Base-by-base conservation (phyloP, 2,113 vertebrate species). In the Ceyx melanurus region DNA sequence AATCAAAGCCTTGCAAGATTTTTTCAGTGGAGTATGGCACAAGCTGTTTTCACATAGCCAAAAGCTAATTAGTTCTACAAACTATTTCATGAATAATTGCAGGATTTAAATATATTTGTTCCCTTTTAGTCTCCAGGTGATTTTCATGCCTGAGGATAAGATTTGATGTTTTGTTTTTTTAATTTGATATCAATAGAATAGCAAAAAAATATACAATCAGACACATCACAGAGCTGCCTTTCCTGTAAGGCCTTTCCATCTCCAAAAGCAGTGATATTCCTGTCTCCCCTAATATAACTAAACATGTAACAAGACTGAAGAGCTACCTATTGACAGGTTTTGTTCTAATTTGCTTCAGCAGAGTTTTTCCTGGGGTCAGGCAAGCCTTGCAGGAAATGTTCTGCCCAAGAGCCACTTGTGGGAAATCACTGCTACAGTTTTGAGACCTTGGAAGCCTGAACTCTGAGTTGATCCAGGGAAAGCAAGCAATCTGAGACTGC, bases 1-100 rank as follows among this genome's bases (percentile, higher is more conserved):
- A 97, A 95, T 95, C 87, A 96, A 93, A 95, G 81, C 84, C 61
- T 95, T 86, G 37, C 13, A 75, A 82, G 70, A 76, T 78, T 80
- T 81, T 96, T 96, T 90, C 51, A 31, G 83, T 22, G 18, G 79
- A 93, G 66, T 89, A 72, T 68, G 58, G 67, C 77, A 93, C 81
- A 61, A 91, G 90, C 80, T 86, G 83, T 64, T 94, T 93, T 76
- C 73, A 83, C 29, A 71, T 10, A 84, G 58, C 26, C 85, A 74
- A 87, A 53, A 29, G 66, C 86, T 94, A 86, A 92, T 95, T 77
- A 94, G 53, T 61, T 54, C 50, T 74, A 82, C 73, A 82, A 86
- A 50, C 76, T 56, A 80, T 73, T 89, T 89, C 66, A 91, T 40
- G 62, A 79, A 93, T 89, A 96, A 85, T 82, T 79, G 67, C n/a